Percentiles rank a stretch among this genome's conserved stretches.
phyloP scores from a whole-genome alignment of 1,140 invertebrate genomes.

The Heliothis virescens region DNA sequence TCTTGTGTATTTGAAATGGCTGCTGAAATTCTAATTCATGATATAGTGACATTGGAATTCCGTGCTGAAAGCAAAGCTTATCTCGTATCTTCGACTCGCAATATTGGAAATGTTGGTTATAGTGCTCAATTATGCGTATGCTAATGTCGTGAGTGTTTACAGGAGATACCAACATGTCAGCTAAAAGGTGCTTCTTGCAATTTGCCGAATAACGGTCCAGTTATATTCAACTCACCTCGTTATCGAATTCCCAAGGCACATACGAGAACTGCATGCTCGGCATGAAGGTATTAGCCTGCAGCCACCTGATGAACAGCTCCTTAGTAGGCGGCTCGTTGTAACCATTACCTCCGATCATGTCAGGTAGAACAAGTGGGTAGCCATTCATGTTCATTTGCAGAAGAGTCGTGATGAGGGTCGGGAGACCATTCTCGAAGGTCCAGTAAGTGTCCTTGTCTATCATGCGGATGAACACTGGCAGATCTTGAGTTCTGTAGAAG shows the following conservation, averaged over 20 bases:
- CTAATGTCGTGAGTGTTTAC: no score
- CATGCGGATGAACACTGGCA: constrained; percentile 94
- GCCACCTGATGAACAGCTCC: constrained; percentile 95
- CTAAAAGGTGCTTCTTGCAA: no score
- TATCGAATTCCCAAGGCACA: constrained; percentile 94
- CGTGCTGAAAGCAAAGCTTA: no score
- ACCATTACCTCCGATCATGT: constrained; percentile 97
- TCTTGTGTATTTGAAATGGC: no score
- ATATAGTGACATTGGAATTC: no score
- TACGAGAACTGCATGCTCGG: constrained; percentile 95
- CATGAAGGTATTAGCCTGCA: constrained; percentile 94
- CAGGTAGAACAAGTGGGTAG: constrained; percentile 94
- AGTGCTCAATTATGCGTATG: neutral
- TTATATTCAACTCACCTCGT: constrained; percentile 82
- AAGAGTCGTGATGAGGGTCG: constrained; percentile 92
- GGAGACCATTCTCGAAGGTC: constrained; percentile 92
- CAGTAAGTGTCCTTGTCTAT: constrained; percentile 94
- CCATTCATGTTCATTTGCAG: constrained; percentile 94
- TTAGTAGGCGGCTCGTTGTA: constrained; percentile 89
- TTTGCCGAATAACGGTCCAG: no score
- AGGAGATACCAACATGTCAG: neutral
- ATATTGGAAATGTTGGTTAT: neutral
- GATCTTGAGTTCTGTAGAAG: constrained; percentile 89
- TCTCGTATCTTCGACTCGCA: no score
- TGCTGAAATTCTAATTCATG: no score